Percentiles rank a stretch among this genome's conserved stretches.
Evolutionary conservation across 2,113 vertebrate genomes (phyloP).

Genomic region (Cariama cristata): DNA sequence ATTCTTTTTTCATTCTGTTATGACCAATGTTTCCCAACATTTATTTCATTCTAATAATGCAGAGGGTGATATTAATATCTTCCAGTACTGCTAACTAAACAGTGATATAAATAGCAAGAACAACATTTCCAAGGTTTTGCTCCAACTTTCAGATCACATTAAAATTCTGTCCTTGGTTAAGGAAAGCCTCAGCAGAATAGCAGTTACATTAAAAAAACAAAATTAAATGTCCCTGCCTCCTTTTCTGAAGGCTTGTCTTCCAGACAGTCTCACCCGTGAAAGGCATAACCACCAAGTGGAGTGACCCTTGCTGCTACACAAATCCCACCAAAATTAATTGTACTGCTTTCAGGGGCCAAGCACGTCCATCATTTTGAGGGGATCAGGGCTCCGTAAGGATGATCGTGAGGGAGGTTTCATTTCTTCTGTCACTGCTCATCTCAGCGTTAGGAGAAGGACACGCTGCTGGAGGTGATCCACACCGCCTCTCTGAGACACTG

Average conservation of each 20-base stretch:
- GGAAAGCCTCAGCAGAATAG: conserved; percentile 55
- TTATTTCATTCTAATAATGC: conserved; percentile 70
- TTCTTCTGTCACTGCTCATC: background rate
- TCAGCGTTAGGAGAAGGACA: background rate
- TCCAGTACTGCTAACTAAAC: conserved; percentile 72
- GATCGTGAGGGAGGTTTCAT: background rate
- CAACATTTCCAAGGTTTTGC: conserved; percentile 69
- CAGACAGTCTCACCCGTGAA: background rate
- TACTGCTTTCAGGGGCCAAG: background rate
- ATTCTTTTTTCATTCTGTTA: conserved; percentile 42
- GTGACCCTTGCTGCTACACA: background rate
- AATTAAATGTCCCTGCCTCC: background rate
- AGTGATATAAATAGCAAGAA: conserved; percentile 75
- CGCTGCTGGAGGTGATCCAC: background rate
- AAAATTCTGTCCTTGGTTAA: conserved; percentile 74
- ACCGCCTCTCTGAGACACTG: background rate
- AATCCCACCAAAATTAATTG: background rate
- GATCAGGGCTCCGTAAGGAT: background rate
- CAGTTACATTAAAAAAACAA: conserved; percentile 27
- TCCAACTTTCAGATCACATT: conserved; percentile 53
- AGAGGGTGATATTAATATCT: conserved; percentile 72
- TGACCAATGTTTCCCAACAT: conserved; percentile 51
- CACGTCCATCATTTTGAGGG: accelerated
- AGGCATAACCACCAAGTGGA: background rate
- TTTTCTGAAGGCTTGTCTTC: background rate